Conservation (phyloP, 1,140 invertebrate genomes). For the Zelostemma sp. region DNA sequence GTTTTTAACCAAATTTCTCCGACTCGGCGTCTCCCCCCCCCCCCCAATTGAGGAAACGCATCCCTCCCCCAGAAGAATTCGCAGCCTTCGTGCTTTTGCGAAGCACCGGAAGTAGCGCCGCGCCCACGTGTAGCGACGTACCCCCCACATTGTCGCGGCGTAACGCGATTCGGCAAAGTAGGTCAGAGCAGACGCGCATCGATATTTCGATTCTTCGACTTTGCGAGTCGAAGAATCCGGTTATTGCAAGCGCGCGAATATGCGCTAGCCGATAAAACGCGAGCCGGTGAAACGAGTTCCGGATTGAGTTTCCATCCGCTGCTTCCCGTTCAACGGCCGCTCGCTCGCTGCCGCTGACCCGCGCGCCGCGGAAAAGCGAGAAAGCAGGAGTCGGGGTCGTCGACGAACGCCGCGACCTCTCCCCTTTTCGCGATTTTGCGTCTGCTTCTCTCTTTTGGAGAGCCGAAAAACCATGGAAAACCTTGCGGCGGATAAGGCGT, state of each 20-base stretch:
- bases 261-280: conserved; percentile 35
- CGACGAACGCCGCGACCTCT: neutral
- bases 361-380: neutral
- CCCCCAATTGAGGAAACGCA: too few relatives aligned
- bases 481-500: too few relatives aligned
- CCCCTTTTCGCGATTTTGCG: neutral
- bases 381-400: neutral
- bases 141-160: neutral
- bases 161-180: too few relatives aligned
- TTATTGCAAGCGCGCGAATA: conserved; percentile 39
- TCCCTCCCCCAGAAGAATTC: too few relatives aligned
- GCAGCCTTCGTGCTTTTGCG: neutral
- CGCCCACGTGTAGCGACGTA: neutral
- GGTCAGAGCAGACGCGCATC: too few relatives aligned
- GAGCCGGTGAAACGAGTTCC: conserved; percentile 38
- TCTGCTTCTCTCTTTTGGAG: neutral
- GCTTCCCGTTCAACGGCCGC: conserved; percentile 23
- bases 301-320: conserved; percentile 35
- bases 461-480: too few relatives aligned
- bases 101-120: neutral
- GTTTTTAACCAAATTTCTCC: too few relatives aligned
- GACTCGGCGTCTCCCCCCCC: too few relatives aligned
- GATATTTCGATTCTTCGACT: too few relatives aligned
- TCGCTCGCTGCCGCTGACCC: conserved; percentile 22
- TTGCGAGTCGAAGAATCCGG: conserved; percentile 36